Conservation (phyloP, 2,113 vertebrate species). For the Burhinus bistriatus region DNA sequence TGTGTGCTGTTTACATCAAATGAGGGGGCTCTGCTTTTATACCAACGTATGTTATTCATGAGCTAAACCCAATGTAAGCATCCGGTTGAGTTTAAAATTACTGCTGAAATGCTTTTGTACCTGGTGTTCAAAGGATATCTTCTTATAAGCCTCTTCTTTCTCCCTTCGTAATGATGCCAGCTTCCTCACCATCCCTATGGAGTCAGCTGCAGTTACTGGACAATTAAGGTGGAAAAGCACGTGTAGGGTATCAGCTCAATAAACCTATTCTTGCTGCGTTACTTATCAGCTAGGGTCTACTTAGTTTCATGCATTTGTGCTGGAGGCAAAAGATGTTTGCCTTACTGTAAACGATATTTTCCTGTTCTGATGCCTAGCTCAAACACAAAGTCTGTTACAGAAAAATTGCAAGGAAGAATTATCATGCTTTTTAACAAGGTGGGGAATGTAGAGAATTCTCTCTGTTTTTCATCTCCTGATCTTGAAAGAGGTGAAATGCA, state of each 20-base stretch:
- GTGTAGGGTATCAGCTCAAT: neutral
- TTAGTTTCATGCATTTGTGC: neutral
- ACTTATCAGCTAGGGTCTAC: neutral
- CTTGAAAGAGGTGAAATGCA: neutral
- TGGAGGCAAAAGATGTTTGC: neutral
- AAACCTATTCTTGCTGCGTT: neutral
- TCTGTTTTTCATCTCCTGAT: neutral
- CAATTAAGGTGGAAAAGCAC: neutral
- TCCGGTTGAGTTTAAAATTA: neutral
- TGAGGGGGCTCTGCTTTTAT: neutral
- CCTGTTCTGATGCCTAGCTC: neutral
- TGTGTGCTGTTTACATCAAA: neutral
- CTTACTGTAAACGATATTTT: neutral
- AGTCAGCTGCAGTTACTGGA: neutral
- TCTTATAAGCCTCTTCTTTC: neutral
- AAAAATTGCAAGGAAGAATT: neutral
- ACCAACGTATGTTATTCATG: neutral
- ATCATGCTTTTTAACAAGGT: neutral
- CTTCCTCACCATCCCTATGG: neutral
- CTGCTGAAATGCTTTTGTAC: neutral
- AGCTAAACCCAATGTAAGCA: neutral
- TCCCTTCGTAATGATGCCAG: neutral
- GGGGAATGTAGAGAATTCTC: neutral
- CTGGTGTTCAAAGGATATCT: neutral
- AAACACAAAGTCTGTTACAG: neutral